phyloP scores from a whole-genome alignment of 2,797 vertebrate genomes.

The Bufotes viridis region DNA sequence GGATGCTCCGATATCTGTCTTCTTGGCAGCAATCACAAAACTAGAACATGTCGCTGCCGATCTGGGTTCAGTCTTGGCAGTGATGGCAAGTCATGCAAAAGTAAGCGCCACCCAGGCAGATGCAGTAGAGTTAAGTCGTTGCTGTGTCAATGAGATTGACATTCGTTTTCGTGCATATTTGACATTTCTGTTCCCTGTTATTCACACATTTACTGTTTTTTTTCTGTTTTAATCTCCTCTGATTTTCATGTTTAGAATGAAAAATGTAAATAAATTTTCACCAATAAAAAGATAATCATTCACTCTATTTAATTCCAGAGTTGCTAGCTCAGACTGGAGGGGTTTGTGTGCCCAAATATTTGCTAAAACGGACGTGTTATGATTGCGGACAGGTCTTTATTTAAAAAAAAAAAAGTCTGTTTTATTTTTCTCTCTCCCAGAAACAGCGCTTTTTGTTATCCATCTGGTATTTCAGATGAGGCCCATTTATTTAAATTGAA shows the following conservation, averaged over 20 bases:
- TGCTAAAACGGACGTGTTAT: no score
- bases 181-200: slow-evolving; percentile 4
- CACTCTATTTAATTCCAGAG: no score
- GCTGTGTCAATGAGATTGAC: not conserved
- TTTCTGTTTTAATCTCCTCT: not conserved
- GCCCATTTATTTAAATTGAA: no score
- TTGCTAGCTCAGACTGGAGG: no score
- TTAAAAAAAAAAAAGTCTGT: no score
- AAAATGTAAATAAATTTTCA: no score
- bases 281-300: no score
- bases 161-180: not conserved
- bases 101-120: slow-evolving; percentile 76
- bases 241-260: no score
- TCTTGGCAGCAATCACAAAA: slow-evolving; percentile 95
- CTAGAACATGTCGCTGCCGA: slow-evolving; percentile 93
- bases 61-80: slow-evolving; percentile 96
- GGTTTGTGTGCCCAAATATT: no score
- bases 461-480: not conserved
- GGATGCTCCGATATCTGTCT: slow-evolving; percentile 97
- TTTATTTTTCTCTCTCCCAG: no score
- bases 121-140: not conserved
- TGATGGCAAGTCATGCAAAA: slow-evolving; percentile 97
- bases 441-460: not conserved
- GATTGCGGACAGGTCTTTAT: no score
- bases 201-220: not conserved